Conservation (phyloP, 2,797 vertebrate genomes). For the Rhincodon typus region DNA sequence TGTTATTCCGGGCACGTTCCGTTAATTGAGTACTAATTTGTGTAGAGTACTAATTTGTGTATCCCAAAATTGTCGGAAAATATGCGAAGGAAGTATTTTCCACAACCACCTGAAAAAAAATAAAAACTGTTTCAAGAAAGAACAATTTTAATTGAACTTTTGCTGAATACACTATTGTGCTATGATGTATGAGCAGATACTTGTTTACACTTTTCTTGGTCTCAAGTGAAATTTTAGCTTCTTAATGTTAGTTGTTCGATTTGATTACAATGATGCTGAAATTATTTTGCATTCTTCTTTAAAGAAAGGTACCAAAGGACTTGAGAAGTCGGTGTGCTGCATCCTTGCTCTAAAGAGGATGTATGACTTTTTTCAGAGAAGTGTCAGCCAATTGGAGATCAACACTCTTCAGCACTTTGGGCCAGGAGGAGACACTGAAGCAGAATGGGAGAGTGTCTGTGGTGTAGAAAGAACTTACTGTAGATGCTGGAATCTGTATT, state of each 20-base stretch:
- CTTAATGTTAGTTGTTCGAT: not conserved
- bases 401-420: too few relatives aligned
- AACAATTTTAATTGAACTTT: not conserved
- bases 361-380: too few relatives aligned
- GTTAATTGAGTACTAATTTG: not conserved
- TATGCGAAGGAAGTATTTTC: not conserved
- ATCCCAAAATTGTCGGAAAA: not conserved
- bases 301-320: not conserved
- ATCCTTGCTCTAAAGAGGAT: too few relatives aligned
- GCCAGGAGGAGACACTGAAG: too few relatives aligned
- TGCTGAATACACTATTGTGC: not conserved
- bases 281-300: not conserved
- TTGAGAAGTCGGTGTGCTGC: not conserved
- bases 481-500: too few relatives aligned
- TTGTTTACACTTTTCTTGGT: not conserved
- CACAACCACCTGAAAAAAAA: not conserved
- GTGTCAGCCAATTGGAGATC: too few relatives aligned
- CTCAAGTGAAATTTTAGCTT: not conserved
- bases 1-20: not conserved
- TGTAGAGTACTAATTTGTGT: not conserved
- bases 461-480: too few relatives aligned
- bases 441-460: too few relatives aligned
- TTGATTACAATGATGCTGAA: not conserved
- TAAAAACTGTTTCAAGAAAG: not conserved
- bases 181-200: not conserved